A percentile compares a stretch with the other conserved stretches of the same genome.
Conservation (phyloP, 2,888 invertebrate genomes). For the Encarsia formosa region DNA sequence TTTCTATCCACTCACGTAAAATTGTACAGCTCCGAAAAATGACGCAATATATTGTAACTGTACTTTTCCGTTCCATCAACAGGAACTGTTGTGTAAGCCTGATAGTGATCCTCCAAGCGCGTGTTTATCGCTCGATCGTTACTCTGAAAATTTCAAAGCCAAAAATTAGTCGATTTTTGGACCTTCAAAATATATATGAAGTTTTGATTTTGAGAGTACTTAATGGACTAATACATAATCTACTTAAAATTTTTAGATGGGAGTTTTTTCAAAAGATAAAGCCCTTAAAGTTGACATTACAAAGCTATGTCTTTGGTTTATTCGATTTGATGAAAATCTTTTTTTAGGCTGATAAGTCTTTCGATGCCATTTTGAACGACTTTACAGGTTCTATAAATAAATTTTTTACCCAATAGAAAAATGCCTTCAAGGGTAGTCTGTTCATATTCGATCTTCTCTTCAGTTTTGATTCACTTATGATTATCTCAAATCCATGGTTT, state of each 20-base stretch:
- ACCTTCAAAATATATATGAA: too few species aligned
- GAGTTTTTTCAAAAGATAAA: too few species aligned
- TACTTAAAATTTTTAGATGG: too few species aligned
- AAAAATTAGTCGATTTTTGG: too few species aligned
- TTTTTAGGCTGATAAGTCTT: too few species aligned
- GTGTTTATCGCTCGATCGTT: slow-evolving; percentile 5
- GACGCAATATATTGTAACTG: slow-evolving; percentile 23
- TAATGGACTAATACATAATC: too few species aligned
- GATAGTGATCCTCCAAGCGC: slow-evolving; percentile 17
- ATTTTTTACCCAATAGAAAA: slow-evolving; percentile 12
- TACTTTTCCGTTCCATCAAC: slow-evolving; percentile 16
- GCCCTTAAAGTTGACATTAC: too few species aligned
- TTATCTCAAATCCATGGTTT: background rate
- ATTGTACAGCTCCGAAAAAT: slow-evolving; percentile 32
- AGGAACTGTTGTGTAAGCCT: slow-evolving; percentile 9
- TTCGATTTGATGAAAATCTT: too few species aligned
- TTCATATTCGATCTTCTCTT: slow-evolving; percentile 22
- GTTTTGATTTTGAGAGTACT: too few species aligned
- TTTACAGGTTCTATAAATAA: too few species aligned
- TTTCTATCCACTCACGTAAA: slow-evolving; percentile 29
- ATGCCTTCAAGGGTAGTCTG: slow-evolving; percentile 26
- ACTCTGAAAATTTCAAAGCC: slow-evolving; percentile 14
- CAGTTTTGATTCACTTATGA: slow-evolving; percentile 10
- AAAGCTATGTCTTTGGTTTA: too few species aligned
- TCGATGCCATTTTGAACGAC: too few species aligned